Evolutionary conservation across 2,797 vertebrate species (phyloP).

Genomic region (Neopelma chrysocephalum): DNA sequence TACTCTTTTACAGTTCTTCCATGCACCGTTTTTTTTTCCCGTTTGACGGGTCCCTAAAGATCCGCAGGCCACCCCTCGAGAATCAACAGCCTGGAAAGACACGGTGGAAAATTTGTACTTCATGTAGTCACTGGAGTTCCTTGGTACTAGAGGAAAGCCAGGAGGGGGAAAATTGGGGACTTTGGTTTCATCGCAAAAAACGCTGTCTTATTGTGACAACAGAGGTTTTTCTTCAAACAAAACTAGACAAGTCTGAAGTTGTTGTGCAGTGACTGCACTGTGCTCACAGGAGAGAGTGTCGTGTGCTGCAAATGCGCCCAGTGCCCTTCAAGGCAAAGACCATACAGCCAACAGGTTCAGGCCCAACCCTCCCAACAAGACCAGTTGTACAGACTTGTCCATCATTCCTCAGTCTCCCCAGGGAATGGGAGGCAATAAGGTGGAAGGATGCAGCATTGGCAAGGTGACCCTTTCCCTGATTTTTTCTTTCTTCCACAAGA

Average conservation of each 20-base stretch:
- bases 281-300: not conserved
- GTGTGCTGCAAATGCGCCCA: accelerated
- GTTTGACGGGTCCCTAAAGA: slow-evolving; percentile 3
- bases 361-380: not conserved
- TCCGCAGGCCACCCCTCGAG: not conserved
- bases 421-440: not conserved
- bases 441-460: not conserved
- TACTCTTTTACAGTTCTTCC: slow-evolving; percentile 11
- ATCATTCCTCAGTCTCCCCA: not conserved
- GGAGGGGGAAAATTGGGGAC: not conserved
- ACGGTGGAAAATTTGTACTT: not conserved
- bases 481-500: not conserved
- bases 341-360: not conserved
- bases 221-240: not conserved
- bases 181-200: not conserved
- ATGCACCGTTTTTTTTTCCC: not conserved
- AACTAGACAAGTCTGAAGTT: not conserved
- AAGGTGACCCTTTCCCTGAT: not conserved
- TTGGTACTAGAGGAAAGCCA: not conserved
- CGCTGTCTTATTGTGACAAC: not conserved
- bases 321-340: not conserved
- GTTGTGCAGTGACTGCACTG: not conserved
- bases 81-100: not conserved
- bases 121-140: not conserved
- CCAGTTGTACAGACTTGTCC: not conserved